Conservation (phyloP, 2,888 invertebrate genomes). For the Cylindroiulus punctatus region DNA sequence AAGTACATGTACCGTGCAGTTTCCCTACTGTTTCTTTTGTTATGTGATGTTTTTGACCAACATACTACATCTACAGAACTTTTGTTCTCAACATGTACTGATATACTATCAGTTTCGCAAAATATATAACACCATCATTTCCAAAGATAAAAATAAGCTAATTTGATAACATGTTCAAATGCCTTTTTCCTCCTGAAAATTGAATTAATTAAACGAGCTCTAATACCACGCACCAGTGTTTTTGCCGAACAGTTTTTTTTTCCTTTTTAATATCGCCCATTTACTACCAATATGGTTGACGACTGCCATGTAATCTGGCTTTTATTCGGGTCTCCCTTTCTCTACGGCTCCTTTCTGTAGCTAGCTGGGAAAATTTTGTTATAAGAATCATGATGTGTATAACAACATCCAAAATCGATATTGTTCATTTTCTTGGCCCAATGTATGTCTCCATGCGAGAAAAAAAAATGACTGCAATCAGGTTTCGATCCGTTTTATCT, state of each 20-base stretch:
- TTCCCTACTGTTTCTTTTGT: no score
- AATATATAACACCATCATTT: neutral
- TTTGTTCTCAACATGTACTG: neutral
- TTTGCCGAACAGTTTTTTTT: neutral
- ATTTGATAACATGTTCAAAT: neutral
- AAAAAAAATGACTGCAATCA: conserved; percentile 45
- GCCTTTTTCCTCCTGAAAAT: neutral
- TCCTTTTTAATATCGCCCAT: conserved; percentile 10
- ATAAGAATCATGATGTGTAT: conserved; percentile 47
- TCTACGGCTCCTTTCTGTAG: neutral
- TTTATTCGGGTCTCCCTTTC: neutral
- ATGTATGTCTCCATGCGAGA: neutral
- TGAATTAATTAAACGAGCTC: conserved; percentile 14
- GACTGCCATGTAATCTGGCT: neutral
- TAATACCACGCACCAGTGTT: neutral
- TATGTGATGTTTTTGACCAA: no score
- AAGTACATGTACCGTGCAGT: neutral
- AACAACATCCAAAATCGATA: conserved; percentile 47
- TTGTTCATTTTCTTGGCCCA: conserved; percentile 42
- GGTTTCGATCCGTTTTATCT: conserved; percentile 47
- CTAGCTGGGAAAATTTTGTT: conserved; percentile 31
- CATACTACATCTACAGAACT: no score
- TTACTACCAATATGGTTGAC: neutral
- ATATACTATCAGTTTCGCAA: neutral
- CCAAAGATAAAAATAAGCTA: neutral